These are phyloP conservation scores for Drosophila sp. DNA, from an alignment of 1,140 invertebrate genomes.

Conservation along the genomic window DNA sequence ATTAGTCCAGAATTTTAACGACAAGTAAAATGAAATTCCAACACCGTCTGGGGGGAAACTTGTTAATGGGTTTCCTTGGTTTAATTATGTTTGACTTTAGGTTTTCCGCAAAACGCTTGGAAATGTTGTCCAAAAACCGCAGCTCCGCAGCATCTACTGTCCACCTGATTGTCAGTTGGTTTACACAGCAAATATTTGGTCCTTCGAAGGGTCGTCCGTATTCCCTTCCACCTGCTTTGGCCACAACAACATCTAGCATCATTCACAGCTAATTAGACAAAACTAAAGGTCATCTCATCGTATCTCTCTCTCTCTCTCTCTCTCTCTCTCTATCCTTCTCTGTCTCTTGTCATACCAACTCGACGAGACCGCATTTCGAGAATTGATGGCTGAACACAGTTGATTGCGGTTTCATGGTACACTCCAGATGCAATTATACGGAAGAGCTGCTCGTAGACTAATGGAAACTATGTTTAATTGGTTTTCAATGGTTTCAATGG, in stretches of 20 bases:
- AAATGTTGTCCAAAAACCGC: conserved; percentile 5
- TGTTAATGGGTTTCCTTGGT: neutral
- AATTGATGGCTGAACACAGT: conserved; percentile 1
- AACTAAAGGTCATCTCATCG: conserved; percentile 3
- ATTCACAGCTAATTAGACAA: conserved; percentile 4
- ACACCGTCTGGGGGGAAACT: neutral
- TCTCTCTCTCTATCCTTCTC: neutral
- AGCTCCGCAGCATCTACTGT: neutral
- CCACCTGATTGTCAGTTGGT: neutral
- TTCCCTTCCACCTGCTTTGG: neutral
- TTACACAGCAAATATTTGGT: conserved; percentile 8
- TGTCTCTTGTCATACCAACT: neutral
- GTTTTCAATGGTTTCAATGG: neutral
- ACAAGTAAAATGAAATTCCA: neutral
- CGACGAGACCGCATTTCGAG: neutral
- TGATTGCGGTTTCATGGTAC: neutral
- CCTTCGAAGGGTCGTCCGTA: no score
- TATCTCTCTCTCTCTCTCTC: neutral
- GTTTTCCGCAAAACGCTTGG: neutral
- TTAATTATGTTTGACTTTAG: conserved; percentile 2
- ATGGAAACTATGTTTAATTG: conserved; percentile 1
- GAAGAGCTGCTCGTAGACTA: neutral
- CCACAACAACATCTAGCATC: conserved; percentile 7
- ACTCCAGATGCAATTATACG: neutral
- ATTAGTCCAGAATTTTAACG: neutral